Evolutionary conservation across 2,113 vertebrate species (phyloP).

Genomic region (Otus sunia): DNA sequence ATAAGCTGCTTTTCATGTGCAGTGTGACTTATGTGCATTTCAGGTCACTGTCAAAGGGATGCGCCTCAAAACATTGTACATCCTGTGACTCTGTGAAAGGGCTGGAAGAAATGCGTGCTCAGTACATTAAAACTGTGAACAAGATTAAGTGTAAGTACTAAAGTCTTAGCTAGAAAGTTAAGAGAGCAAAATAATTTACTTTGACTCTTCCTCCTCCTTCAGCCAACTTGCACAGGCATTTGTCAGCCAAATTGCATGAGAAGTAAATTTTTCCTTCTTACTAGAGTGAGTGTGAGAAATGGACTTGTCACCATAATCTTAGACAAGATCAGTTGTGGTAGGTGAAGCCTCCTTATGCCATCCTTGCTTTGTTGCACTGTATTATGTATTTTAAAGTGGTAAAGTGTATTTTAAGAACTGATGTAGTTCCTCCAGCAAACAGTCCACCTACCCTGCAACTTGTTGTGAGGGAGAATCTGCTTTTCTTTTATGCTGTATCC

Average conservation of each 20-base stretch:
- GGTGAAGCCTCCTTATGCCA: not conserved
- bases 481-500: not conserved
- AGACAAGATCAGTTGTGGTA: not conserved
- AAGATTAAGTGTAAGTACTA: conserved; percentile 88
- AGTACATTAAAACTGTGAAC: conserved; percentile 87
- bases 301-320: not conserved
- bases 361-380: not conserved
- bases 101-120: conserved; percentile 90
- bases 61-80: conserved; percentile 32
- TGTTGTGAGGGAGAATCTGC: not conserved
- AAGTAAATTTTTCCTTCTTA: not conserved
- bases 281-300: not conserved
- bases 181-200: not conserved
- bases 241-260: not conserved
- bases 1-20: not conserved
- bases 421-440: not conserved
- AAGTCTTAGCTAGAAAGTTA: not conserved
- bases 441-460: not conserved
- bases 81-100: conserved; percentile 72
- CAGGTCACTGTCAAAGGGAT: conserved; percentile 67
- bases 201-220: not conserved
- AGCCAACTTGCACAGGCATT: not conserved
- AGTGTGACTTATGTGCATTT: not conserved
- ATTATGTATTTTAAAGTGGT: not conserved
- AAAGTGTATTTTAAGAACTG: not conserved